These are phyloP conservation scores for Copidosoma floridanum DNA, from an alignment of 1,140 invertebrate genomes.

Conservation along the genomic window DNA sequence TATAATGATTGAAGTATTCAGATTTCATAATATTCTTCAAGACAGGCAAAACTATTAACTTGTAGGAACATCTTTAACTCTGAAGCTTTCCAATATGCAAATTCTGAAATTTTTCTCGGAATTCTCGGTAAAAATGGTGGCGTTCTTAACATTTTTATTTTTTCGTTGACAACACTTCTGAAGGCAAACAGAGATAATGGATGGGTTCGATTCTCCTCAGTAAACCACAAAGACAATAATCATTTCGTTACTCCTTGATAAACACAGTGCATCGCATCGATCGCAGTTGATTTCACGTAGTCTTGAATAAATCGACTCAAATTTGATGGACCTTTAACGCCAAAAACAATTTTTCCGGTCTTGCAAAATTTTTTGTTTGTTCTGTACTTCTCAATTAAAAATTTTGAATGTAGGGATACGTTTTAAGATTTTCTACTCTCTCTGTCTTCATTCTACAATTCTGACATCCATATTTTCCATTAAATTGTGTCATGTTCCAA, in stretches of 20 bases:
- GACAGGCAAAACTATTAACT: too few species aligned
- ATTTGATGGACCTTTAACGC: conserved; percentile 8
- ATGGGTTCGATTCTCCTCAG: too few species aligned
- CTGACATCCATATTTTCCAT: not conserved
- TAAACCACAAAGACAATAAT: conserved; percentile 2
- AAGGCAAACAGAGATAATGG: not conserved
- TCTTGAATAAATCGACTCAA: not conserved
- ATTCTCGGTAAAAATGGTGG: too few species aligned
- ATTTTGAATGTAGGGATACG: not conserved
- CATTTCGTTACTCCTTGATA: conserved; percentile 3
- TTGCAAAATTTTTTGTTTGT: not conserved
- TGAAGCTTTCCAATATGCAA: too few species aligned
- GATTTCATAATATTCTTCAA: too few species aligned
- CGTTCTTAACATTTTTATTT: too few species aligned
- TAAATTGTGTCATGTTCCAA: not conserved
- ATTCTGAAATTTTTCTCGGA: too few species aligned
- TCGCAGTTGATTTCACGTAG: not conserved
- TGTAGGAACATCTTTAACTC: too few species aligned
- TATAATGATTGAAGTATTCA: too few species aligned
- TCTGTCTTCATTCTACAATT: not conserved
- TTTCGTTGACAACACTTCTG: too few species aligned
- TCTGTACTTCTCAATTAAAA: not conserved
- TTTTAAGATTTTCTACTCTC: not conserved
- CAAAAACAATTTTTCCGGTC: not conserved
- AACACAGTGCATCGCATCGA: conserved; percentile 15